Percentiles rank a stretch among this genome's conserved stretches.
Evolutionary conservation across 92 coral and sea anemone species (phyloP).

Genomic region (Umimayanthus chanpuru): DNA sequence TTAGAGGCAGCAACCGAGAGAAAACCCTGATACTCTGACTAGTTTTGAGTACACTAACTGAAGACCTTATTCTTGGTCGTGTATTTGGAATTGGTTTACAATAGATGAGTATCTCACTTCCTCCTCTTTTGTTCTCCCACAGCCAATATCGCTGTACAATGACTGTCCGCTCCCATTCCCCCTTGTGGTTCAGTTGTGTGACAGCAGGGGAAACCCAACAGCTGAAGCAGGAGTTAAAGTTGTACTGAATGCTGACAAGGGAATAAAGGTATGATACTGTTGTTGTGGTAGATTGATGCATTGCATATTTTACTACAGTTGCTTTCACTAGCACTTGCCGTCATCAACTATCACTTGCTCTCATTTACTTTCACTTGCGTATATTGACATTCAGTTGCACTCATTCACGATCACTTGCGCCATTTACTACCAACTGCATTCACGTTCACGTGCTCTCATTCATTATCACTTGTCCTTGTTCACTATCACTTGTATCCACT

Average conservation of each 20-base stretch:
- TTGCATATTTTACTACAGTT: not conserved
- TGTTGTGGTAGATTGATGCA: not conserved
- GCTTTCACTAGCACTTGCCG: too few species aligned
- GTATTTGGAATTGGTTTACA: not conserved
- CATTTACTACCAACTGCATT: too few species aligned
- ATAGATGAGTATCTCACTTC: not conserved
- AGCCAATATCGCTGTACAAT: constrained; percentile 83
- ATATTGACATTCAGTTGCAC: too few species aligned
- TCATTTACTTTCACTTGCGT: too few species aligned
- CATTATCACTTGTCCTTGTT: too few species aligned
- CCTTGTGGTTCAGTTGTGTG: constrained; percentile 82
- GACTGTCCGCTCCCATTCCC: constrained; percentile 73
- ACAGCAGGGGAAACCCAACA: constrained; percentile 79
- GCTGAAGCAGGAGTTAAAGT: constrained; percentile 79
- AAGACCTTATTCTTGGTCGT: not conserved
- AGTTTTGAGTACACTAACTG: too few species aligned
- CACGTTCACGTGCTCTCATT: too few species aligned
- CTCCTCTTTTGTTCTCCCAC: not conserved
- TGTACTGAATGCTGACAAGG: constrained; percentile 82
- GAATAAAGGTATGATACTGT: constrained; percentile 71
- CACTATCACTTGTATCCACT: too few species aligned
- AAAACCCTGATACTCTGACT: too few species aligned
- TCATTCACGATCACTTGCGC: too few species aligned
- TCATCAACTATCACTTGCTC: too few species aligned
- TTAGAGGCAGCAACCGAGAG: too few species aligned